A percentile compares a stretch with the other conserved stretches of the same genome.
Evolutionary conservation across 1,140 invertebrate species (phyloP).

Genomic region (Leptestheria dahalacensis): DNA sequence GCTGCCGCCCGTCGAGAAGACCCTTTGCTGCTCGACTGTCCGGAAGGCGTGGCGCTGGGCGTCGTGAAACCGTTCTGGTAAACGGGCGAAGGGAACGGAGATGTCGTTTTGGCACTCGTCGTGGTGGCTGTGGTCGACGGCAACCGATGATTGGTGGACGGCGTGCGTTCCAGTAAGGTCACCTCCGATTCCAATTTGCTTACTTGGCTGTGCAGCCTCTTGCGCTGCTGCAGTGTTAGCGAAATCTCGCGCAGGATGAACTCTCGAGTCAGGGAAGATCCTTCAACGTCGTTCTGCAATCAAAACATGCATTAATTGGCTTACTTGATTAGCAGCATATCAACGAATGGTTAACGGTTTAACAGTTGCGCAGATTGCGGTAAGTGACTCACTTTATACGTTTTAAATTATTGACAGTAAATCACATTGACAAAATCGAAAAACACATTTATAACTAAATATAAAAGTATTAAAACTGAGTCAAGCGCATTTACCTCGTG

Average conservation of each 20-base stretch:
- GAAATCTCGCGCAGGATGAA: conserved; percentile 70
- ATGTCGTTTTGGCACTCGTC: conserved; percentile 18
- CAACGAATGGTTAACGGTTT: too few relatives aligned
- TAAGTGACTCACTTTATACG: background rate
- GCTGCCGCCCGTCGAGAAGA: conserved; percentile 46
- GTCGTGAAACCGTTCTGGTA: conserved; percentile 4
- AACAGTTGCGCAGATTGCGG: background rate
- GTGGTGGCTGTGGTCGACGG: background rate
- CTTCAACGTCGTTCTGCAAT: conserved; percentile 12
- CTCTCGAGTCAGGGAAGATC: conserved; percentile 38
- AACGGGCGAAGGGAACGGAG: conserved; percentile 20
- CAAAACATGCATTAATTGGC: too few relatives aligned
- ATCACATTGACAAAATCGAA: background rate
- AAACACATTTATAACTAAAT: background rate
- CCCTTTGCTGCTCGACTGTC: conserved; percentile 27
- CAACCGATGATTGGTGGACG: background rate
- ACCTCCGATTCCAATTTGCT: conserved; percentile 57
- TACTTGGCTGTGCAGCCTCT: conserved; percentile 61
- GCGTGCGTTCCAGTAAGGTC: conserved; percentile 48
- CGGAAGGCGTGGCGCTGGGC: conserved; percentile 5
- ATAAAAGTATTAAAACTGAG: too few relatives aligned
- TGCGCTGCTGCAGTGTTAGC: conserved; percentile 58
- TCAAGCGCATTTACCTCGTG: conserved; percentile 1
- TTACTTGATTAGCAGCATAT: too few relatives aligned
- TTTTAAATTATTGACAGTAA: background rate